Base-by-base conservation (phyloP, 2,113 vertebrate genomes). In the Maccullochella peelii region DNA sequence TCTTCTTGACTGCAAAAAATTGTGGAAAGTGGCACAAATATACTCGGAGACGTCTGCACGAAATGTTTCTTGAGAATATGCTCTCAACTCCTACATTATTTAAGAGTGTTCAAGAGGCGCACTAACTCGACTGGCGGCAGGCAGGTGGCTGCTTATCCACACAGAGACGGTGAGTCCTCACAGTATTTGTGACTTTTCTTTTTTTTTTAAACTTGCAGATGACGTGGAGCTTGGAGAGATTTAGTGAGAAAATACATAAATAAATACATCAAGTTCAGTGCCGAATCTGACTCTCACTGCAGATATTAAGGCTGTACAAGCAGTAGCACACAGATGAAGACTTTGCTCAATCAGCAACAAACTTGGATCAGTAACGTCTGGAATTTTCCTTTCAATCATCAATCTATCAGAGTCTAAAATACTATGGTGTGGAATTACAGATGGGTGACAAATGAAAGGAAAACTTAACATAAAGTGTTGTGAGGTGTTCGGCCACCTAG, bases 11-110 rank as follows among this genome's bases (percentile, higher is more conserved):
- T 36, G 79, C 25, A 30, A 49, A 40, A 65, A 70, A 83, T 4
- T 4, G 27, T 27, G 52, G 82, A 82, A 85, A 68, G n/a, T 73
- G 70, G 33, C 67, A 75, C 40, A 75, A 69, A 79, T 36, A 52
- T 8, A 3, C 47, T 52, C 23, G 30, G 50, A 66, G 12, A 83
- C 63, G 42, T 49, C 7, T 70, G 70, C 69, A 70, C 75, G 57
- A 77, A 78, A 66, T 23, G 12, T 54, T 30, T 79, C 59, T 77
- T 42, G 42, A 55, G 42, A 55, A 77, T 14, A 15, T 33, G 11
- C 25, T 73, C 62, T 79, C 65, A 57, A 49, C 38, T 75, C 27
- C 40, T 20, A 14, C 70, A 55, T 77, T 66, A 70, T 80, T 36
- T 71, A 54, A 3, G 12, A 78, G 67, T 49, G 20, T 38, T 70